These are phyloP conservation scores for Nephila pilipes DNA, from an alignment of 1,140 invertebrate genomes.

Conservation along the genomic window DNA sequence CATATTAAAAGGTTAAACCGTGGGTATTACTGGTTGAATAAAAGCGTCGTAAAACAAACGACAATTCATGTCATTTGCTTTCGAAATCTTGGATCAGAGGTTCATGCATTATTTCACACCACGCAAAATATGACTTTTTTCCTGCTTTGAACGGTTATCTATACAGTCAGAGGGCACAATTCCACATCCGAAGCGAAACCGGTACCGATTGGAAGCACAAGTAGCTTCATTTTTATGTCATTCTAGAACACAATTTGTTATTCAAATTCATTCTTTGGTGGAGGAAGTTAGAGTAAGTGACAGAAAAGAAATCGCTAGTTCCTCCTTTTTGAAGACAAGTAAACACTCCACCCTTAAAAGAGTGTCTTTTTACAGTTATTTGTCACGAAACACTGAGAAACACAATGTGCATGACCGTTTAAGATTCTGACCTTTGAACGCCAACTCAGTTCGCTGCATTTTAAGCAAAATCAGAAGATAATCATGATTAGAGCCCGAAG, in stretches of 20 bases:
- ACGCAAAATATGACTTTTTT: constrained; percentile 34
- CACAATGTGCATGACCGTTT: constrained; percentile 6
- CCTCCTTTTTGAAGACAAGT: constrained; percentile 13
- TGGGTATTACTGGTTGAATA: constrained; percentile 24
- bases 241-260: constrained; percentile 23
- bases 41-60: constrained; percentile 28
- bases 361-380: constrained; percentile 10
- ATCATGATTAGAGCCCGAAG: background rate
- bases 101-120: constrained; percentile 22
- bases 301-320: constrained; percentile 28
- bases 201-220: constrained; percentile 23
- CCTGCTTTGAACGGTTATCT: constrained; percentile 34
- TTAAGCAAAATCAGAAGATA: background rate
- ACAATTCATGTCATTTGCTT: constrained; percentile 37
- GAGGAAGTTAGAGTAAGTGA: constrained; percentile 37
- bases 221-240: constrained; percentile 35
- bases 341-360: constrained; percentile 31
- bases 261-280: constrained; percentile 35
- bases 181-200: constrained; percentile 30
- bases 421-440: constrained; percentile 20
- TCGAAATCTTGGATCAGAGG: background rate
- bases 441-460: constrained; percentile 11
- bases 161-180: constrained; percentile 26
- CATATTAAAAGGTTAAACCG: constrained; percentile 27
- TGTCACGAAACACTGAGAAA: background rate